Conservation (phyloP, 2,797 vertebrate genomes). For the Gambelia wislizenii region DNA sequence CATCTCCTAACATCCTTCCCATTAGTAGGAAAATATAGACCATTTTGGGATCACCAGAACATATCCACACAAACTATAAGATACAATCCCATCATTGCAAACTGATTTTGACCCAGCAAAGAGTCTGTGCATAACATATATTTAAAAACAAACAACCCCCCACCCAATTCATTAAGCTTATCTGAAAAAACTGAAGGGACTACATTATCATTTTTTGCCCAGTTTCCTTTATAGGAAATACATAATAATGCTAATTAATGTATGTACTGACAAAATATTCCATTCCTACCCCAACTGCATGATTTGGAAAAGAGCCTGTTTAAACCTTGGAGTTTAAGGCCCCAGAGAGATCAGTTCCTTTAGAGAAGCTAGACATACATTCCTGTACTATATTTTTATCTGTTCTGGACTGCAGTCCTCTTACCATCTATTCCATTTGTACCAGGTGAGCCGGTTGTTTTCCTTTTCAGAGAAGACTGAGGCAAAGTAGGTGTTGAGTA, state of each 20-base stretch:
- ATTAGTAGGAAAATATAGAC: constrained; percentile 29
- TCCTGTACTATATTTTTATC: too few species aligned
- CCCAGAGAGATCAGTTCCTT: too few species aligned
- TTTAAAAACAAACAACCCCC: not conserved
- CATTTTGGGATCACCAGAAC: constrained; percentile 32
- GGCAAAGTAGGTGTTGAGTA: too few species aligned
- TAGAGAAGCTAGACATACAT: too few species aligned
- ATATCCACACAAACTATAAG: constrained; percentile 34
- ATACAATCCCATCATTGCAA: not conserved
- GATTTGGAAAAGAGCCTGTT: not conserved
- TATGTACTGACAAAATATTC: not conserved
- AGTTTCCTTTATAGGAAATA: constrained; percentile 48
- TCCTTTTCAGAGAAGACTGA: too few species aligned
- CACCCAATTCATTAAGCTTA: constrained; percentile 31
- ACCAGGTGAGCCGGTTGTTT: too few species aligned
- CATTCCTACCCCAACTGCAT: not conserved
- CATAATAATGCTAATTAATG: not conserved
- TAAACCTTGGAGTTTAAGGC: too few species aligned
- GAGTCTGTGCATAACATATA: not conserved
- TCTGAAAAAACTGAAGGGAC: constrained; percentile 41
- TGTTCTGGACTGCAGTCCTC: too few species aligned
- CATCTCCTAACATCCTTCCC: constrained; percentile 23
- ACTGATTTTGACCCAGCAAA: constrained; percentile 17
- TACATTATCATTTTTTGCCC: constrained; percentile 39
- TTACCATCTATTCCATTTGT: too few species aligned